Evolutionary conservation across 2,113 vertebrate species (phyloP).

Genomic region (Pedetes capensis): DNA sequence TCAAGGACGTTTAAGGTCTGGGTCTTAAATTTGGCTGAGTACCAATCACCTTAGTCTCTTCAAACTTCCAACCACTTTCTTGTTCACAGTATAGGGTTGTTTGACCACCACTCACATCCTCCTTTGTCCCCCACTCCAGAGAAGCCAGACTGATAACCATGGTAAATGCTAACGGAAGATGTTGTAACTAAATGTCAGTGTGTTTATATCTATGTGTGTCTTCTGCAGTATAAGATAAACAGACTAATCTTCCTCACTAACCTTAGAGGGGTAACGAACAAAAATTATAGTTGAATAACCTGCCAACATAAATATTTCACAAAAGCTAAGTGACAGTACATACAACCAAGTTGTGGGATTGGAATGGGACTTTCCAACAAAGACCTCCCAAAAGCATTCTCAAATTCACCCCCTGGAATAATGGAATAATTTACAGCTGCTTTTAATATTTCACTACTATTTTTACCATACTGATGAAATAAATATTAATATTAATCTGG

Average conservation of each 20-base stretch:
- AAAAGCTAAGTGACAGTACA: conserved; percentile 18
- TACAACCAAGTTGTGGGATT: neutral
- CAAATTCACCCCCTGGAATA: neutral
- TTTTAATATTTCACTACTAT: neutral
- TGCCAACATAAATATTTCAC: conserved; percentile 75
- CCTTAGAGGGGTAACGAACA: conserved; percentile 38
- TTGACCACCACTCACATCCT: neutral
- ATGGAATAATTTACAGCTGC: conserved; percentile 2
- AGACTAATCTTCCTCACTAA: conserved; percentile 38
- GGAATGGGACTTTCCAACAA: conserved; percentile 29
- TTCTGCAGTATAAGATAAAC: conserved; percentile 65
- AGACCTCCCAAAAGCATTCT: neutral
- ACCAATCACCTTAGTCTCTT: neutral
- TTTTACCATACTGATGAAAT: neutral
- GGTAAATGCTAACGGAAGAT: conserved; percentile 21
- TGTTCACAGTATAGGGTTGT: neutral
- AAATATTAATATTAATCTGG: neutral
- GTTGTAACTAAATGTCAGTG: conserved; percentile 31
- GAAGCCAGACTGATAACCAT: neutral
- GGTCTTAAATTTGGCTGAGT: neutral
- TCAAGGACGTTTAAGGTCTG: conserved; percentile 26
- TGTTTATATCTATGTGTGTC: conserved; percentile 36
- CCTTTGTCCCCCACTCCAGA: neutral
- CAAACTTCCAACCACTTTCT: neutral
- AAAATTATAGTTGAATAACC: conserved; percentile 61